phyloP scores from a whole-genome alignment of 2,797 vertebrate species.

The Capromys pilorides region DNA sequence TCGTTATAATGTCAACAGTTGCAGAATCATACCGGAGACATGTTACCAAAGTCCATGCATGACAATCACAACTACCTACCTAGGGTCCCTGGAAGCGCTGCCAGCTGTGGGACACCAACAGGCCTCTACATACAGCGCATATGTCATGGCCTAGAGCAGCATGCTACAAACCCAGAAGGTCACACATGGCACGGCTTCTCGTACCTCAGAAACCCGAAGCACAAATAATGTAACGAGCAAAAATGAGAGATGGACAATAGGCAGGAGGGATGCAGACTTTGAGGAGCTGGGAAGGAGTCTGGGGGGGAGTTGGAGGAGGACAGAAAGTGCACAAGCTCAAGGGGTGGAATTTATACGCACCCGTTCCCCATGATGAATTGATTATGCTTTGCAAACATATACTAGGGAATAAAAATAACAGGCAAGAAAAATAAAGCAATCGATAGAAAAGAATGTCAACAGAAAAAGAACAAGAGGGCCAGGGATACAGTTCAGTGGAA shows the following conservation, averaged over 20 bases:
- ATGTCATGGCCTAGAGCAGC: neutral
- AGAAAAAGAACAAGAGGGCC: neutral
- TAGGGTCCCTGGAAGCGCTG: rapidly evolving
- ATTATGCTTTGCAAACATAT: neutral
- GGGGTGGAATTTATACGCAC: too few relatives aligned
- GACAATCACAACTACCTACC: rapidly evolving
- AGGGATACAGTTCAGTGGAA: too few relatives aligned
- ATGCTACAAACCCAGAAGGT: neutral
- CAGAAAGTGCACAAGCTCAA: neutral
- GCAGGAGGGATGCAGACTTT: neutral
- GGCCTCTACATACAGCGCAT: rapidly evolving
- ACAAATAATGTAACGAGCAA: neutral
- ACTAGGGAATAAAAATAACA: neutral
- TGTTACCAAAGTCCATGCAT: rapidly evolving
- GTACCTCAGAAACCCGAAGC: neutral
- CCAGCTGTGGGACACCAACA: neutral
- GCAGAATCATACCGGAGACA: neutral
- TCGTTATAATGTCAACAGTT: neutral
- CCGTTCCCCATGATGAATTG: neutral
- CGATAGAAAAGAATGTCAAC: neutral
- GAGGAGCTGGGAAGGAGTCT: neutral
- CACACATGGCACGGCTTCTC: neutral
- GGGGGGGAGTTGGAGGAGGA: neutral
- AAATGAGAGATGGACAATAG: neutral
- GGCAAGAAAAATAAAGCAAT: neutral